phyloP scores from a whole-genome alignment of 2,113 vertebrate species.

The Hemicordylus capensis region DNA sequence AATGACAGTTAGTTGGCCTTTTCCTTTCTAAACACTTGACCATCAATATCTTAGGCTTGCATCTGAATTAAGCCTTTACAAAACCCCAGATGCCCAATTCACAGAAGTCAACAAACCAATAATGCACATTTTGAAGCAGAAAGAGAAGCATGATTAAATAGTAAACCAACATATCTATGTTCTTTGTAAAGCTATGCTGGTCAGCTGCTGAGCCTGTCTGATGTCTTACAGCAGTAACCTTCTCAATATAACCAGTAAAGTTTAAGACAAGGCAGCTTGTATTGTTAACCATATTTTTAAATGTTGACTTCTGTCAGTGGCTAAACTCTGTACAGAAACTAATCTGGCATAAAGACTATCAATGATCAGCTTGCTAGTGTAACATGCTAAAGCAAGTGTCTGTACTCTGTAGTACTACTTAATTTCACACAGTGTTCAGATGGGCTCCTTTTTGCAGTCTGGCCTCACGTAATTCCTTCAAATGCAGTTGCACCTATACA shows the following conservation, averaged over 20 bases:
- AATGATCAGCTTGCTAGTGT: background rate
- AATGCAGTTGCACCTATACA: background rate
- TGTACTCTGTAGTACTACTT: background rate
- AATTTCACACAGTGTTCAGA: background rate
- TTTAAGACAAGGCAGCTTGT: background rate
- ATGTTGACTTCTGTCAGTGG: background rate
- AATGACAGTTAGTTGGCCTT: background rate
- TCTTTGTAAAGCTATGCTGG: background rate
- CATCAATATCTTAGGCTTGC: background rate
- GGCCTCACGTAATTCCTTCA: background rate
- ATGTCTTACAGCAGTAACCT: background rate
- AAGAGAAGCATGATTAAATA: background rate
- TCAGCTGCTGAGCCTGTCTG: background rate
- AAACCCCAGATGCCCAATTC: background rate
- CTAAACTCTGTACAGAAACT: background rate
- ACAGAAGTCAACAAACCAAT: background rate
- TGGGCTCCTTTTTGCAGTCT: background rate
- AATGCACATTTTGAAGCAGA: accelerated
- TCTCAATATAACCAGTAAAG: background rate
- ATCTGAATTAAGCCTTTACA: background rate
- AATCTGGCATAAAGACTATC: background rate
- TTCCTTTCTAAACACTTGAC: background rate
- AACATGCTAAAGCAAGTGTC: background rate
- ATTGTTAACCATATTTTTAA: background rate
- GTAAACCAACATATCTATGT: background rate